Evolutionary conservation across 2,888 invertebrate genomes (phyloP), one percentile per base, ranked within the genome.

Genomic region (Spodoptera exigua): DNA sequence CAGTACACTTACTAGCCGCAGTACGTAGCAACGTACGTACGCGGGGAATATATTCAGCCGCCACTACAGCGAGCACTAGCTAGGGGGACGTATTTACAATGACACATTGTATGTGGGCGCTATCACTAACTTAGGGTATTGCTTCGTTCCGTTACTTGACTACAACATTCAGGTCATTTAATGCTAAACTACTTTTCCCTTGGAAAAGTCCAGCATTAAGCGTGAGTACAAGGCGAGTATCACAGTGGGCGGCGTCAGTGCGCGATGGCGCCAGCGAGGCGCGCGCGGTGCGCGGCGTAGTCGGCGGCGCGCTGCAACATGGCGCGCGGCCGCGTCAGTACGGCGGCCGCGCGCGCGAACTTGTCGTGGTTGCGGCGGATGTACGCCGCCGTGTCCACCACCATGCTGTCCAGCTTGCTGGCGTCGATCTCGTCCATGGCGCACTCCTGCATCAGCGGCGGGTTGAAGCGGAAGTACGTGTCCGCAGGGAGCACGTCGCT

Each of bases 381-480:
- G 63, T 98, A 98, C 89, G 97, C 96, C 41, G 95, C 89, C 0
- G 97, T 96, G 87, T 98, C 98, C 27, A 95, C 94, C 64, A 96
- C 94, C 81, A 98, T 91, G 83, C 95, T 95, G 60, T 95, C 94
- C 51, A 98, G 90, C 84, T 97, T 97, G 18, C 95, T 95, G 0
- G 96, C 95, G 69, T 96, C 91, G 36, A 96, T 96, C 90, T 98
- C 98, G 79, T 97, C 97, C 95, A 99, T 96, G 12, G 95, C 95
- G 56, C 97, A 94, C 86, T 97, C 96, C 83, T 97, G 96, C 57
- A 97, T 96, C 57, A 98, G 92, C 77, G 98, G 98, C 0, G 98
- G 98, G 91, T 98, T 99, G 88, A 98, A 96, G 4, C 98, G 95
- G 88, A 95, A 98, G 89, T 98, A 98, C 35, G 95, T 94, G 39